Conservation (phyloP, 2,888 invertebrate species). For the Caenorhabditis sinica region DNA sequence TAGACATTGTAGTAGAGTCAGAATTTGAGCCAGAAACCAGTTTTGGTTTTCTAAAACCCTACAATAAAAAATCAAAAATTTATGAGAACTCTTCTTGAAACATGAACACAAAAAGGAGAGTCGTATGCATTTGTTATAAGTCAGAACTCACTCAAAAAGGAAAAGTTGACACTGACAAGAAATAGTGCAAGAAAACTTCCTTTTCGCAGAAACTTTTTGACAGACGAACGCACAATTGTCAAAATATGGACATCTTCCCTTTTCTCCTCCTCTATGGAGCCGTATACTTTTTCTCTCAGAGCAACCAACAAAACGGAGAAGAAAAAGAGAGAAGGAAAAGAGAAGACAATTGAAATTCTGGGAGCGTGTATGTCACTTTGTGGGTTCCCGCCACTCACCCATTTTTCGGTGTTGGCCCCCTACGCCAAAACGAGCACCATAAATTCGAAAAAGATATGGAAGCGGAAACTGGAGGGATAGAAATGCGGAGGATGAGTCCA, state of each 20-base stretch:
- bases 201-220: constrained; percentile 20
- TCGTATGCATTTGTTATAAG: not conserved
- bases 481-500: constrained; percentile 31
- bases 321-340: constrained; percentile 29
- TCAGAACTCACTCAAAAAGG: not conserved
- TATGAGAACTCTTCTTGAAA: not conserved
- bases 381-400: constrained; percentile 53
- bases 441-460: constrained; percentile 50
- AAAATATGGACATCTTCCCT: constrained; percentile 36
- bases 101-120: constrained; percentile 6
- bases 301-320: not conserved
- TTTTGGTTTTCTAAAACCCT: not conserved
- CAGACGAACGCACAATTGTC: constrained; percentile 50
- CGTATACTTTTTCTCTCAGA: constrained; percentile 8
- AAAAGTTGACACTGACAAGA: not conserved
- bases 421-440: constrained; percentile 44
- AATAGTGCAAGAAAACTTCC: constrained; percentile 18
- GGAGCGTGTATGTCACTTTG: constrained; percentile 52
- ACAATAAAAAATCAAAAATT: constrained; percentile 3
- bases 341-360: constrained; percentile 58
- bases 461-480: constrained; percentile 7
- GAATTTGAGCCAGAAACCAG: not conserved
- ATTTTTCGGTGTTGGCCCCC: constrained; percentile 22
- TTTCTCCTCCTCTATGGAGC: not conserved
- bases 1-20: not conserved